Percentiles rank a stretch among this genome's conserved stretches.
phyloP scores from a whole-genome alignment of 2,113 vertebrate genomes.

The Oceanodroma tethys region DNA sequence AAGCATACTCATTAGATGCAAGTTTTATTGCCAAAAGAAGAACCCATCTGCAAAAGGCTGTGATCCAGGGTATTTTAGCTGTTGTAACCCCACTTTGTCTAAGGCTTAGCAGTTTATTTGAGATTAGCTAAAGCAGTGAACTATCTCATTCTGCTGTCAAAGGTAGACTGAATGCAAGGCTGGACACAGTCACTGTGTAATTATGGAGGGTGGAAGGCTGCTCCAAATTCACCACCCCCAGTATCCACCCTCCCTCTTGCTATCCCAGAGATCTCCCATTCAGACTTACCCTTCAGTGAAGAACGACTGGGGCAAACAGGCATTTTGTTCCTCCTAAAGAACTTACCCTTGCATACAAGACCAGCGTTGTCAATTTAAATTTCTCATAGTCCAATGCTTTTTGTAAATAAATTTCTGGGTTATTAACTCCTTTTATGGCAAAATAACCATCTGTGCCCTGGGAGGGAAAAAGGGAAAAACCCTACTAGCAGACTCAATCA shows the following conservation, averaged over 20 bases:
- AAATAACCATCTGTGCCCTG: conserved; percentile 78
- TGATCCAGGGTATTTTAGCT: background rate
- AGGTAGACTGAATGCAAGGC: background rate
- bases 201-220: background rate
- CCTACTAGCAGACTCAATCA: background rate
- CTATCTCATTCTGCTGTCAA: background rate
- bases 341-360: conserved; percentile 80
- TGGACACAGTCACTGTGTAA: background rate
- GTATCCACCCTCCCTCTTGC: background rate
- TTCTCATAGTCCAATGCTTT: conserved; percentile 80
- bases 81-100: too few relatives aligned
- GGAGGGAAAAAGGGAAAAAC: background rate
- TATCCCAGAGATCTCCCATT: background rate
- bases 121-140: background rate
- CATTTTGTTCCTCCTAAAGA: background rate
- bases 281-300: background rate
- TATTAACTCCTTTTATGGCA: conserved; percentile 75
- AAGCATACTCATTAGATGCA: background rate
- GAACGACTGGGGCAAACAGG: background rate
- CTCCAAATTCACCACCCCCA: background rate
- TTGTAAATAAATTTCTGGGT: conserved; percentile 77
- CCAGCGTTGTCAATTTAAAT: conserved; percentile 66
- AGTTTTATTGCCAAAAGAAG: background rate
- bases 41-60: background rate
- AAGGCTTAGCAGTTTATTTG: background rate